A percentile compares a stretch with the other conserved stretches of the same genome.
These are phyloP conservation scores for Pungitius pungitius DNA, from an alignment of 2,113 vertebrate genomes.

Conservation along the genomic window DNA sequence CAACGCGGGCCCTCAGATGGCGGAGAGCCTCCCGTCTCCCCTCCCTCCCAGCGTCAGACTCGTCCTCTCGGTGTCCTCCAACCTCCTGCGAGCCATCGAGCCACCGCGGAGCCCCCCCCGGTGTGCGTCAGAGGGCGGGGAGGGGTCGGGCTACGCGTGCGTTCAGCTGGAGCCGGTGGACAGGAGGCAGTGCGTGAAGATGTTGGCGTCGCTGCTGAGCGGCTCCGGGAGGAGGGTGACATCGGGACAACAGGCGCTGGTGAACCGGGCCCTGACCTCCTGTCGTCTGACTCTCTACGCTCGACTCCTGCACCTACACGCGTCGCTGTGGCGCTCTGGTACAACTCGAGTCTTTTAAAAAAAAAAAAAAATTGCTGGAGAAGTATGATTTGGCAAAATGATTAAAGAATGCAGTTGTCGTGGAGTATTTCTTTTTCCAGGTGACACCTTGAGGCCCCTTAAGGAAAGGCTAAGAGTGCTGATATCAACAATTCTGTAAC, in stretches of 20 bases:
- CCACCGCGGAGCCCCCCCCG: constrained; percentile 30
- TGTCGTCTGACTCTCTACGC: constrained; percentile 75
- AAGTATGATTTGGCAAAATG: not conserved
- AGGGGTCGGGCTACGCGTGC: constrained; percentile 45
- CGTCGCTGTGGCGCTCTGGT: constrained; percentile 73
- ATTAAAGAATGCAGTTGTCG: not conserved
- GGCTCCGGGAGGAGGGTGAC: constrained; percentile 78
- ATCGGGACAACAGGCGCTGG: constrained; percentile 82
- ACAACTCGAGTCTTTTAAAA: constrained; percentile 12
- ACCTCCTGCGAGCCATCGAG: constrained; percentile 58
- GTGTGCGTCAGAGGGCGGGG: not conserved
- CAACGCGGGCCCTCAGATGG: constrained; percentile 30
- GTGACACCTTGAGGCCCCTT: not conserved
- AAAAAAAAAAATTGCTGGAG: not conserved
- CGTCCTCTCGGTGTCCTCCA: constrained; percentile 71
- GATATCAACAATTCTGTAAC: no score
- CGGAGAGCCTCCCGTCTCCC: constrained; percentile 72
- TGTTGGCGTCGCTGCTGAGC: constrained; percentile 72
- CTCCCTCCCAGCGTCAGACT: constrained; percentile 77
- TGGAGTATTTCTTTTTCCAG: not conserved
- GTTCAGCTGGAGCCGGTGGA: constrained; percentile 62
- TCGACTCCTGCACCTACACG: constrained; percentile 64
- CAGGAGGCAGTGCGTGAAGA: constrained; percentile 70
- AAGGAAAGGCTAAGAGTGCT: not conserved
- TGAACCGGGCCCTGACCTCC: constrained; percentile 77